These are phyloP conservation scores for Pitangus sulphuratus DNA, from an alignment of 2,797 vertebrate species.

Conservation along the genomic window DNA sequence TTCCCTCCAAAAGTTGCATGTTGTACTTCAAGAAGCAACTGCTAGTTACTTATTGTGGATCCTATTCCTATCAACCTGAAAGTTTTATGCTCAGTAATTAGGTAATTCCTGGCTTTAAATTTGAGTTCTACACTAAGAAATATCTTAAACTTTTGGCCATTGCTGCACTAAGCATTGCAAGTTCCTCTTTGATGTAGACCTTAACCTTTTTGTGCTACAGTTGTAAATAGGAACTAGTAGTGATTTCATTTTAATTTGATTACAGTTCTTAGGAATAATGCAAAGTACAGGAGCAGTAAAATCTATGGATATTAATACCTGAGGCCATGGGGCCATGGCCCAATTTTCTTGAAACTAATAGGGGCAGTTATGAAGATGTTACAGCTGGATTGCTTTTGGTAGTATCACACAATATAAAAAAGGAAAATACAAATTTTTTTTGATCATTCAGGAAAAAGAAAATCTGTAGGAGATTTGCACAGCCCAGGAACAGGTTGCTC, in stretches of 20 bases:
- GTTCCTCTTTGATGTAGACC: not conserved
- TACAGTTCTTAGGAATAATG: not conserved
- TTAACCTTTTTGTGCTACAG: not conserved
- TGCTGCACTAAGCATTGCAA: not conserved
- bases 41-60: not conserved
- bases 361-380: not conserved
- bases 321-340: fast-evolving
- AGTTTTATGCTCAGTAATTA: not conserved
- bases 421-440: not conserved
- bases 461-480: not conserved
- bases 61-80: not conserved
- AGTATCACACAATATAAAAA: not conserved
- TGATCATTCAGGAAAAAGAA: not conserved
- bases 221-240: not conserved
- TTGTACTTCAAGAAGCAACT: not conserved
- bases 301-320: not conserved
- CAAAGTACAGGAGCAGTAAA: not conserved
- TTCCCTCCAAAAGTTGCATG: not conserved
- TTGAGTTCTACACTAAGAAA: not conserved
- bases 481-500: not conserved
- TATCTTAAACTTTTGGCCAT: not conserved
- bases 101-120: not conserved
- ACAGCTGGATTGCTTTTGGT: not conserved
- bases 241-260: not conserved
- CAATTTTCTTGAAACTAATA: not conserved